Evolutionary conservation across 2,113 vertebrate genomes (phyloP).

Genomic region (Lagopus leucura): DNA sequence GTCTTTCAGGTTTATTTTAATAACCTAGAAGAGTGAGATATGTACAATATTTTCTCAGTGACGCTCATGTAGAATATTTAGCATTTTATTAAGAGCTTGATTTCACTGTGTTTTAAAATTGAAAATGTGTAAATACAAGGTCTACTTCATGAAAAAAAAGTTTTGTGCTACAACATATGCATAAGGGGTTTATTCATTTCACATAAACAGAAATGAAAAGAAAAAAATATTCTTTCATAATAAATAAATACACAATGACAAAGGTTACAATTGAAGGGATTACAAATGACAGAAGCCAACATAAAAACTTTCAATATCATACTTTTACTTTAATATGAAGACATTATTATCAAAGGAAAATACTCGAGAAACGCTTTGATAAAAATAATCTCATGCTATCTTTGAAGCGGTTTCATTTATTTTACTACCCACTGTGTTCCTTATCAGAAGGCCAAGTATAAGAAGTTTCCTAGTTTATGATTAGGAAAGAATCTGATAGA

Average conservation of each 20-base stretch:
- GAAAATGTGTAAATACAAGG: constrained; percentile 69
- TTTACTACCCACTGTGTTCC: constrained; percentile 90
- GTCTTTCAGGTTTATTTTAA: constrained; percentile 53
- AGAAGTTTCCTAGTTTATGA: constrained; percentile 93
- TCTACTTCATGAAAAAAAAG: constrained; percentile 51
- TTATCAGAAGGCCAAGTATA: constrained; percentile 94
- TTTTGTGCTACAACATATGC: constrained; percentile 68
- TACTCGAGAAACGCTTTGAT: constrained; percentile 87
- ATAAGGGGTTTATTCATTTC: constrained; percentile 60
- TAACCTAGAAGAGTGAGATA: constrained; percentile 45
- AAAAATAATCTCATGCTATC: constrained; percentile 92
- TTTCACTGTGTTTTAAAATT: constrained; percentile 66
- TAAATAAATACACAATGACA: constrained; percentile 76
- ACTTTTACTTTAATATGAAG: constrained; percentile 86
- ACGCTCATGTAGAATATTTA: constrained; percentile 46
- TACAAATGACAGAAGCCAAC: constrained; percentile 81
- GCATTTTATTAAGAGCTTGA: constrained; percentile 57
- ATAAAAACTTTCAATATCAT: constrained; percentile 79
- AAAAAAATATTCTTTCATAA: constrained; percentile 67
- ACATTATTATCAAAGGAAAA: constrained; percentile 85
- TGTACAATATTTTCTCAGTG: constrained; percentile 57
- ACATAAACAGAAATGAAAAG: constrained; percentile 72
- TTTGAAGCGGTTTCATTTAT: constrained; percentile 93
- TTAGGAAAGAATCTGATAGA: constrained; percentile 91
- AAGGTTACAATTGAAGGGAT: constrained; percentile 80